These are phyloP conservation scores for Amphipoea oculea DNA, from an alignment of 2,888 invertebrate genomes.

Conservation along the genomic window DNA sequence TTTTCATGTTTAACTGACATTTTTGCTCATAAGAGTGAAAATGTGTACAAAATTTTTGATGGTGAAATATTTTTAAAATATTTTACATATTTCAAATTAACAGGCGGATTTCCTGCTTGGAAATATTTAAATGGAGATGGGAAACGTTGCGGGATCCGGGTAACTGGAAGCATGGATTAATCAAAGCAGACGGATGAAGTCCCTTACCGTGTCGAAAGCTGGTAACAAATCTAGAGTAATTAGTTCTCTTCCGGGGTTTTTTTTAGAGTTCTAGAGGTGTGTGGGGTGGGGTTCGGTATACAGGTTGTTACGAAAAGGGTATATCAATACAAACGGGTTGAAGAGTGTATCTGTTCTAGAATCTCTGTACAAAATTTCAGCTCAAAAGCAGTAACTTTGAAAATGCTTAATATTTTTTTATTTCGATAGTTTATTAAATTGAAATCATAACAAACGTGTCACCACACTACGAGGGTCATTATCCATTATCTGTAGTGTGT, in stretches of 20 bases:
- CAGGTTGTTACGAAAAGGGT: too few species aligned
- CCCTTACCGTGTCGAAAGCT: conserved; percentile 7
- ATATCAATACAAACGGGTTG: too few species aligned
- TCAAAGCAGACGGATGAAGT: conserved; percentile 14
- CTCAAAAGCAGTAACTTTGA: too few species aligned
- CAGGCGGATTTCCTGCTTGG: neutral
- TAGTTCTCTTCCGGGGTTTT: neutral
- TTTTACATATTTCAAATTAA: conserved; percentile 32
- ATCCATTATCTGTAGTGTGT: too few species aligned
- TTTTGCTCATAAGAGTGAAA: conserved; percentile 18
- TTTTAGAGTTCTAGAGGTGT: neutral
- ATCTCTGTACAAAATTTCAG: too few species aligned
- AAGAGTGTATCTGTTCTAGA: too few species aligned
- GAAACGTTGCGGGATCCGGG: neutral
- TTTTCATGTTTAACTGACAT: conserved; percentile 17
- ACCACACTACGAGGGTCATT: too few species aligned
- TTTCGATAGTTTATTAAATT: too few species aligned
- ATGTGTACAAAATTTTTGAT: conserved; percentile 12
- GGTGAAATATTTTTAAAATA: conserved; percentile 20
- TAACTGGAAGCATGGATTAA: conserved; percentile 25
- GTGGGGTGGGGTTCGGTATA: neutral
- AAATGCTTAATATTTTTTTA: too few species aligned
- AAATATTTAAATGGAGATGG: conserved; percentile 43
- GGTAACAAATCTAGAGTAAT: conserved; percentile 13
- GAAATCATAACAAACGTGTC: too few species aligned